Base-by-base conservation (phyloP, 2,888 invertebrate species). In the Cistogaster globosa region DNA sequence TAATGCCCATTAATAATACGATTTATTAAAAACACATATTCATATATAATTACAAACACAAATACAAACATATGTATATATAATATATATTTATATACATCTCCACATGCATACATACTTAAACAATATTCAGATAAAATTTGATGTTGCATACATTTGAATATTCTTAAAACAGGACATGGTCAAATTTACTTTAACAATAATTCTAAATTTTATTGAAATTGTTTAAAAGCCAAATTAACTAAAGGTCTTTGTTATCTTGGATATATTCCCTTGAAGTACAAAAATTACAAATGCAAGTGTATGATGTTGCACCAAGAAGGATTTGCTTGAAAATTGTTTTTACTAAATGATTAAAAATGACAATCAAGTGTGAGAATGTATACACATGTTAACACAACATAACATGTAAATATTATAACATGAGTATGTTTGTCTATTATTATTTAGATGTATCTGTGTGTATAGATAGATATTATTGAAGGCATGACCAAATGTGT, bases 401-500 rank as follows among this genome's bases (percentile, higher is more conserved):
- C 53, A 26, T 53, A 55, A 45, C n/a, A 42, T 53, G 18, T 65
- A 0, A 18, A 32, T 38, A 36, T 42, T 16, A n/a, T 63, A 20
- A 7, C 36, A 58, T 18, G 58, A 0, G 58, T 38, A 12, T 71
- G 22, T 48, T 14, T 48, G 18, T 53, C 58, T 72, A 58, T 74
- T 76, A 57, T 48, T 76, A 58, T 76, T 22, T 48, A 26, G 2
- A 45, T 48, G 42, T 69, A 12, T 12, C 12, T 42, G 4, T 42
- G 4, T 42, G 12, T 12, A 12, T 42, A 42, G 12, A 0, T 42
- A 58, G 57, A 12, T 38, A 48, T 26, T 57, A 20, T 38, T 63
- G n/a, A 75, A 69, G 51, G 76, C 78, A 69, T 69, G 69, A 74
- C 58, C 79, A 84, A 82, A 82, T 84, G 84, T 84, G 84, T 84